Evolutionary conservation across 2,888 invertebrate species (phyloP), one percentile per base, ranked within the genome.

Genomic region (Hesperia comma): DNA sequence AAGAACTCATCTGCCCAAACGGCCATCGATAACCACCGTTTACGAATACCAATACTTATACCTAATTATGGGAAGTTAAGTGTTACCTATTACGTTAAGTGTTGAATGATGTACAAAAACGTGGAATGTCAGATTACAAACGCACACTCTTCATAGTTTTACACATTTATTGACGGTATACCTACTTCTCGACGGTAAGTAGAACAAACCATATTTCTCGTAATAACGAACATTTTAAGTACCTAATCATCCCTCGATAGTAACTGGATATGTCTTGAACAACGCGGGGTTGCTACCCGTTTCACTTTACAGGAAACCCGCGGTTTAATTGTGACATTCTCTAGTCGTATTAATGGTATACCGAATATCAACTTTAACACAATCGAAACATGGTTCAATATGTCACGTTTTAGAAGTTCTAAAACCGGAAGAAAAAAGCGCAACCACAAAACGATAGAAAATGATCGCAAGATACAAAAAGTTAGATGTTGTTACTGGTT

Each of bases 251-350:
- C 49, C 37, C 55, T 15, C 26, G 19, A 54, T 40, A 15, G 70
- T 75, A 86, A 88, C 79, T 75, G 72, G 85, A 87, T 83, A 83
- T 76, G 74, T 75, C 74, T 76, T 67, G 77, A 79, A 72, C 85
- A 85, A 86, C 87, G 87, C 87, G 87, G 81, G 78, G 74, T 78
- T 79, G 79, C 75, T 79, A 75, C 72, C 70, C 73, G 82, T 88
- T 84, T 89, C 83, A 71, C 75, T 80, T 92, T 90, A 91, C 91
- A 90, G 92, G 92, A 91, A 88, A 85, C 83, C 77, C 78, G 78
- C 79, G 81, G 85, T 86, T 84, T 83, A 84, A 88, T 86, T 85
- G 84, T 80, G 77, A 81, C 83, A 83, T 82, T 83, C 76, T 79
- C 74, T 70, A 26, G 26, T 49, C 33, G 8, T 12, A 32, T 32